Percentiles rank a stretch among this genome's conserved stretches.
Conservation (phyloP, 2,797 vertebrate genomes). For the Petrocephalus schoutedeni region DNA sequence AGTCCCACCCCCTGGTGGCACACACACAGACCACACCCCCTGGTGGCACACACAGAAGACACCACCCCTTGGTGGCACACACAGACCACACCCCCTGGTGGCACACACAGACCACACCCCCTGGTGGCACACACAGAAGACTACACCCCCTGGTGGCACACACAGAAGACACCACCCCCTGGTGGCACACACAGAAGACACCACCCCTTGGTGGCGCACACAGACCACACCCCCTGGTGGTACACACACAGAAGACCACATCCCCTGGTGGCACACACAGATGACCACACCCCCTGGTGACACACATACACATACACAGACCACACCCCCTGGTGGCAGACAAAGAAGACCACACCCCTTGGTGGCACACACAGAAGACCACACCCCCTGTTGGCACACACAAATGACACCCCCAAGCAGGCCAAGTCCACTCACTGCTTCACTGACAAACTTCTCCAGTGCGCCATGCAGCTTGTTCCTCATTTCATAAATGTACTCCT, state of each 20-base stretch:
- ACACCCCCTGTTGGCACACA: background rate
- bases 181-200: background rate
- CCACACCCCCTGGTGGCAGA: background rate
- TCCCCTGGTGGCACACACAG: background rate
- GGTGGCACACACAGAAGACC: background rate
- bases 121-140: background rate
- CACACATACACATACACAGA: background rate
- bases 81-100: background rate
- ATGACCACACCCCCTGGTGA: background rate
- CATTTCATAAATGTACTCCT: conserved; percentile 98
- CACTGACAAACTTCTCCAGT: conserved; percentile 86
- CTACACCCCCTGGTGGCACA: too few relatives aligned
- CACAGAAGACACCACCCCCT: background rate
- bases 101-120: background rate
- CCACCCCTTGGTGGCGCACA: too few relatives aligned
- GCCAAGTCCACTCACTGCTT: conserved; percentile 66
- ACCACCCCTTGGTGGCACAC: too few relatives aligned
- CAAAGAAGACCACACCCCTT: background rate
- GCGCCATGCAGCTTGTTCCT: conserved; percentile 81
- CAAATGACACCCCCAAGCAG: background rate
- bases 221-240: background rate
- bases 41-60: background rate
- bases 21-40: background rate
- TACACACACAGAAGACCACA: background rate
- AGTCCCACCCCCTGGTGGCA: background rate